Base-by-base conservation (phyloP, 2,888 invertebrate species). In the Pelosia muscerda region DNA sequence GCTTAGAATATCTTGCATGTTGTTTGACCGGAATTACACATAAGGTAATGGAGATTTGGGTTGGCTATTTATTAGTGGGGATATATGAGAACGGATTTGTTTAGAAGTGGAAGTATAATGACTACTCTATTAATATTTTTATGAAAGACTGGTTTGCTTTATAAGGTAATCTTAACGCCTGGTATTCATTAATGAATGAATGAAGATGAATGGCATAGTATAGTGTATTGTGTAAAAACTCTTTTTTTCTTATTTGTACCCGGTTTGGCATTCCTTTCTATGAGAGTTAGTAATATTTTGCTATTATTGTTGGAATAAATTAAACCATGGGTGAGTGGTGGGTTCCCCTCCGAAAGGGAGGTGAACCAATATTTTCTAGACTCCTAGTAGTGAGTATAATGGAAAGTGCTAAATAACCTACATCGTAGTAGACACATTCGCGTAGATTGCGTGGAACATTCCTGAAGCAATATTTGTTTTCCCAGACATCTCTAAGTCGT, bases 1-100 rank as follows among this genome's bases (percentile, higher is more conserved):
- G 66, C 56, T 64, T 42, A 42, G 71, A 79, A 79, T 81, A 79
- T 65, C 65, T 69, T 65, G 63, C 42, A 42, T 66, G 62, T 23
- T 55, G 28, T 64, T 64, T 60, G 25, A 55, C 15, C 23, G 42
- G 67, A 15, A 70, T 69, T 59, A 63, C 54, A 65, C 56, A 66
- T 58, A 72, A n/a, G 55, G 63, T 59, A 63, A 64, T 42, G n/a
- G 25, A 69, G 67, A 34, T 67, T 57, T 26, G 54, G 28, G 53
- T 58, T 63, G 26, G 22, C 10, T 55, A 31, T 60, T 31, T 59
- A 59, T 22, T 23, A 22, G 10, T 15, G 19, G 25, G 4, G 23
- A 23, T 13, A 55, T 15, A 60, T 9, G 60, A 23, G n/a, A 49
- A 22, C n/a, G 8, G 4, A 15, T 42, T 15, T 22, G 26, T 31